Percentiles rank a stretch among this genome's conserved stretches.
Conservation (phyloP, 1,140 invertebrate genomes). For the Oreohelix idahoensis region DNA sequence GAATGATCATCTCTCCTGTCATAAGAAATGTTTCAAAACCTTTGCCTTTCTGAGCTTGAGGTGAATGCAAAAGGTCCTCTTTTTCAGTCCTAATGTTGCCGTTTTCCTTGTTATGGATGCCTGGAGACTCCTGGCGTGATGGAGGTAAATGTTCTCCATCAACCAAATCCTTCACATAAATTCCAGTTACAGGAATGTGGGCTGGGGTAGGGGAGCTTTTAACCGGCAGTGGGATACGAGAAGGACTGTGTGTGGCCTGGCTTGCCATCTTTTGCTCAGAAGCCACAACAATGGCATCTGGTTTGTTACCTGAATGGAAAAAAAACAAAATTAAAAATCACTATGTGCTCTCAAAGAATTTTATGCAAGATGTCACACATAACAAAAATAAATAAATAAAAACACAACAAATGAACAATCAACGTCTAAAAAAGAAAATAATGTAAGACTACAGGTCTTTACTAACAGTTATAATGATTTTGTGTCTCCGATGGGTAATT, state of each 20-base stretch:
- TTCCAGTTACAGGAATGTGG: conserved; percentile 20
- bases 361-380: too few species aligned
- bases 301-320: not conserved
- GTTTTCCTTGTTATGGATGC: conserved; percentile 46
- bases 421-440: not conserved
- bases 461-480: too few species aligned
- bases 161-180: conserved; percentile 35
- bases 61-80: conserved; percentile 31
- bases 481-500: too few species aligned
- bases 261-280: conserved; percentile 58
- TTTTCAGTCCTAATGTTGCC: conserved; percentile 43
- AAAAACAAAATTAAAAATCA: conserved; percentile 2
- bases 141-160: conserved; percentile 17
- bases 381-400: not conserved
- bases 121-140: conserved; percentile 16
- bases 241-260: conserved; percentile 57
- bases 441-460: too few species aligned
- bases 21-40: conserved; percentile 73
- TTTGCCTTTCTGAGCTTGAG: conserved; percentile 51
- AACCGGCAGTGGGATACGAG: conserved; percentile 63
- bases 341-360: not conserved
- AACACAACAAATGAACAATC: not conserved
- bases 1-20: conserved; percentile 73
- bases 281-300: conserved; percentile 15
- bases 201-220: conserved; percentile 28